Evolutionary conservation across 2,888 invertebrate genomes (phyloP).

Genomic region (Xanthorhoe spadicearia): DNA sequence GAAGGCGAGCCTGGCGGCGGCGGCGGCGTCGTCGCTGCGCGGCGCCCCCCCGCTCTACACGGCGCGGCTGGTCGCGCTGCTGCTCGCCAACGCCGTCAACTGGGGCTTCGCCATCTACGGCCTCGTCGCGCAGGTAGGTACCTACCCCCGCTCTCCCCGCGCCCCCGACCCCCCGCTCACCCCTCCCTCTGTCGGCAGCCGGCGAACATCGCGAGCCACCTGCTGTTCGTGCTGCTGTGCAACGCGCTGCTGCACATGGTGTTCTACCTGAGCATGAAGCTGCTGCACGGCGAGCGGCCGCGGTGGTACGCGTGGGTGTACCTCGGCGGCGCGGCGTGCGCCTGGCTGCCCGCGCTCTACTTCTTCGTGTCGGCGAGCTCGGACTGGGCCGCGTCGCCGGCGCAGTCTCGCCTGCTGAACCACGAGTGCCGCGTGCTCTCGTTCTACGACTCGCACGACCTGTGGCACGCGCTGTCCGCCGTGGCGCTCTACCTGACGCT

Average conservation of each 20-base stretch:
- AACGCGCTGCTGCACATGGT: conserved; percentile 92
- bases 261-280: conserved; percentile 95
- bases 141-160: too few relatives aligned
- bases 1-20: conserved; percentile 54
- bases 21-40: conserved; percentile 54
- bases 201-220: conserved; percentile 91
- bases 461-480: conserved; percentile 95
- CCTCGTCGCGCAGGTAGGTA: conserved; percentile 14
- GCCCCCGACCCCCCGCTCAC: too few relatives aligned
- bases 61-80: conserved; percentile 84
- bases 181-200: conserved; percentile 62
- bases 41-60: conserved; percentile 70
- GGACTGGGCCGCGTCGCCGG: conserved; percentile 85
- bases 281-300: conserved; percentile 87
- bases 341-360: conserved; percentile 89
- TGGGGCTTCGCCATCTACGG: conserved; percentile 89
- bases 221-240: conserved; percentile 91
- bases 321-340: conserved; percentile 86
- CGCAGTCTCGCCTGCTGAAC: conserved; percentile 87
- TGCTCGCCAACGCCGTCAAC: conserved; percentile 88
- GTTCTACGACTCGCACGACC: conserved; percentile 94
- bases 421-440: conserved; percentile 72
- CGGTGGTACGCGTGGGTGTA: conserved; percentile 86
- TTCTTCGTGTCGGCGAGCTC: conserved; percentile 66
- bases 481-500: conserved; percentile 93